Evolutionary conservation across 2,888 invertebrate species (phyloP).

Genomic region (Rotaria socialis): DNA sequence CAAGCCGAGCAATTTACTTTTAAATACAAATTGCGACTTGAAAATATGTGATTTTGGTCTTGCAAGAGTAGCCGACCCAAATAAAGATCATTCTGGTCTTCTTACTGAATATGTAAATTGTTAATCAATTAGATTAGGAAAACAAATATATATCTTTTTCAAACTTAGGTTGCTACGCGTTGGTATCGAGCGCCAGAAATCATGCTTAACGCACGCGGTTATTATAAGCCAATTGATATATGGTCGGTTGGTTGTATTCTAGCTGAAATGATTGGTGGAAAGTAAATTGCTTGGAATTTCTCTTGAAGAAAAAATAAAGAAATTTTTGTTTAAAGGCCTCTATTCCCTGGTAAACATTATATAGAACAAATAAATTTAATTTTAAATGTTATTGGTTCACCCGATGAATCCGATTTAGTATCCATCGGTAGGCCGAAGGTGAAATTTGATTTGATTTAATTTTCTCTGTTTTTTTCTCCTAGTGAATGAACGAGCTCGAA

Average conservation of each 20-base stretch:
- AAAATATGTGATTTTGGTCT: slow-evolving; percentile 99
- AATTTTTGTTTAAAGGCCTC: background rate
- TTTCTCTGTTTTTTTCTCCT: background rate
- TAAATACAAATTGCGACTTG: slow-evolving; percentile 98
- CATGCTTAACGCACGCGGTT: slow-evolving; percentile 99
- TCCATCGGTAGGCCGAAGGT: slow-evolving; percentile 67
- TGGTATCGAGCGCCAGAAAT: slow-evolving; percentile 99
- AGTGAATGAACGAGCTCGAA: slow-evolving; percentile 72
- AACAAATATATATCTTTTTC: too few species aligned
- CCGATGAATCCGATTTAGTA: slow-evolving; percentile 89
- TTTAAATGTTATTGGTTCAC: slow-evolving; percentile 90
- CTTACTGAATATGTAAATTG: slow-evolving; percentile 85
- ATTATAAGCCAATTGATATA: slow-evolving; percentile 72
- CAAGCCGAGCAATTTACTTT: slow-evolving; percentile 92
- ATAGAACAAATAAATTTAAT: slow-evolving; percentile 98
- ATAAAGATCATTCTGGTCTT: slow-evolving; percentile 98
- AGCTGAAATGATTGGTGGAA: slow-evolving; percentile 95
- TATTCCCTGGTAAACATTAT: slow-evolving; percentile 71
- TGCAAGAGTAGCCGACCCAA: slow-evolving; percentile 96
- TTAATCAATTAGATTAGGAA: too few species aligned
- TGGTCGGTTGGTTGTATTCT: slow-evolving; percentile 99
- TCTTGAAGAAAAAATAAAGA: background rate
- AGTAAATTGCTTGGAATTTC: background rate
- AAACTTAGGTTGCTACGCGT: slow-evolving; percentile 70
- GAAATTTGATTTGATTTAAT: background rate